These are phyloP conservation scores for Puffinus mauretanicus DNA, from an alignment of 2,113 vertebrate species.

Conservation along the genomic window DNA sequence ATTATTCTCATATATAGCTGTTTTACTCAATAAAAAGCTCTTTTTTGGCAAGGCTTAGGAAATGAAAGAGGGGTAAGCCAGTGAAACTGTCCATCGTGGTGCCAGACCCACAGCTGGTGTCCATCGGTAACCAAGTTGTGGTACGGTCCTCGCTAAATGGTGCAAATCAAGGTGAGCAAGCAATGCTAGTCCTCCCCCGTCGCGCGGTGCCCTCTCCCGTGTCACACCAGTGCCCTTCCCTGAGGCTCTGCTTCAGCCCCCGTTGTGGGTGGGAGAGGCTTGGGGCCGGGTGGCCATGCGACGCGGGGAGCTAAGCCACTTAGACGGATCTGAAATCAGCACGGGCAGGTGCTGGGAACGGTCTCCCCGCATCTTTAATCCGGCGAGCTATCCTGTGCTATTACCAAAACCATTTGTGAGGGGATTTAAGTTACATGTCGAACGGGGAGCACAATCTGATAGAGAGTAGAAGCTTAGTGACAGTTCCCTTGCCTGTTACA, in stretches of 20 bases:
- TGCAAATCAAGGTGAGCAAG: not conserved
- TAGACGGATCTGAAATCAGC: not conserved
- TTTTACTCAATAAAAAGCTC: not conserved
- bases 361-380: not conserved
- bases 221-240: not conserved
- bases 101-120: not conserved
- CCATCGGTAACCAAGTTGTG: accelerated
- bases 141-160: not conserved
- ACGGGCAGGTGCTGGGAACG: not conserved
- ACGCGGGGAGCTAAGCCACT: not conserved
- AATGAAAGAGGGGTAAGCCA: not conserved
- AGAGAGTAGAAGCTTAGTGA: not conserved
- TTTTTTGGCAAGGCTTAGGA: not conserved
- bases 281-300: accelerated
- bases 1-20: not conserved
- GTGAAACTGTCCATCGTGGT: not conserved
- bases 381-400: not conserved
- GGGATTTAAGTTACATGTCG: not conserved
- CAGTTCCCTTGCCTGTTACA: not conserved
- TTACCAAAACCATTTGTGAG: not conserved
- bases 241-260: not conserved
- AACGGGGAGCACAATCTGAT: not conserved
- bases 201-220: not conserved
- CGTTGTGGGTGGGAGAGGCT: not conserved
- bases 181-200: accelerated